Conservation (phyloP, 2,888 invertebrate species). For the Apantesis nais region DNA sequence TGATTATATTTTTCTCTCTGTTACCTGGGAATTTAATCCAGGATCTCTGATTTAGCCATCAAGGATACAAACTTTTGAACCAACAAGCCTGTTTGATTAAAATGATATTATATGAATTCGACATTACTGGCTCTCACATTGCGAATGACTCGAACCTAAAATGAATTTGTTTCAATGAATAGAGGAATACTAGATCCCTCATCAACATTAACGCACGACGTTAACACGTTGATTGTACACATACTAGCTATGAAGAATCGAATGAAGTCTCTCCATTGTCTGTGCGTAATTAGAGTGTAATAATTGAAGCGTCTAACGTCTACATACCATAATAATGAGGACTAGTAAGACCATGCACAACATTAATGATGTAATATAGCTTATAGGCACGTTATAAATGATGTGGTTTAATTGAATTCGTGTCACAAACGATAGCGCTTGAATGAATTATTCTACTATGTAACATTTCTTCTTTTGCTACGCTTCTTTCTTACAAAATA, state of each 20-base stretch:
- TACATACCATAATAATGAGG: constrained; percentile 42
- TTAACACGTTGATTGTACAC: constrained; percentile 30
- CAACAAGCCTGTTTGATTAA: neutral
- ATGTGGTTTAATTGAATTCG: constrained; percentile 50
- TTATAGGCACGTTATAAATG: constrained; percentile 22
- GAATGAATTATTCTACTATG: neutral
- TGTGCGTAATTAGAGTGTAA: constrained; percentile 50
- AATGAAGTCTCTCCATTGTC: constrained; percentile 33
- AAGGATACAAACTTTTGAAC: neutral
- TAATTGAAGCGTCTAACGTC: constrained; percentile 43
- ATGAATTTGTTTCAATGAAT: neutral
- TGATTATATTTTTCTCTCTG: neutral
- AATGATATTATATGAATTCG: no score
- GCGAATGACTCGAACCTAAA: neutral
- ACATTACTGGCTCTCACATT: no score
- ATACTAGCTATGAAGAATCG: constrained; percentile 35
- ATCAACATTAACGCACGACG: neutral
- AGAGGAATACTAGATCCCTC: neutral
- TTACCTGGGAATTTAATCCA: neutral
- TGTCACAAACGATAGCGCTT: constrained; percentile 22
- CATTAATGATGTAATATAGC: constrained; percentile 45
- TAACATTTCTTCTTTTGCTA: neutral
- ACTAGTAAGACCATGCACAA: constrained; percentile 45
- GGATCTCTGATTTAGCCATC: neutral
- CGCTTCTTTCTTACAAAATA: neutral